Base-by-base conservation (phyloP, 2,888 invertebrate species). In the Calameuta filiformis region DNA sequence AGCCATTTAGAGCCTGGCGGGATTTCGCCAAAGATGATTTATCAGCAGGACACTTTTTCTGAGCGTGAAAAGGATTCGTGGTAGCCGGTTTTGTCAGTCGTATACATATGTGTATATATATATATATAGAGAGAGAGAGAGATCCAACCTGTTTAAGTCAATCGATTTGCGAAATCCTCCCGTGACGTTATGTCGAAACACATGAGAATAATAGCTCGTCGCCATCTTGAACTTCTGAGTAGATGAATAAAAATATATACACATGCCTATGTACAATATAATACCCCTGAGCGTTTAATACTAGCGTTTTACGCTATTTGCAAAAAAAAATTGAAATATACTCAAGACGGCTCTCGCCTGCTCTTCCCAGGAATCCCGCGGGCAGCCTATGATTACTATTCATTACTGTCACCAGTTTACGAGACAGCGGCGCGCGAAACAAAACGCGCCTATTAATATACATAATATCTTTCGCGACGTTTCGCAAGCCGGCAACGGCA, bases 361-460 rank as follows among this genome's bases (percentile, higher is more conserved):
- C 56, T 56, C 56, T 56, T 56, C 56, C 56, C 56, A 23, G 56
- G 56, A 56, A 56, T 56, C 56, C 56, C 56, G 56, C 56, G 56
- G 56, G 76, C 69, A 79, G 75, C 35, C 77, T 80, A 69, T 75
- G 76, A 81, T 81, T 77, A 77, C 75, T 73, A 79, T 74, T 73
- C 77, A 79, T 82, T 79, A 82, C 79, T 76, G 77, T 80, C 75
- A 68, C 69, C 73, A 77, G 56, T 81, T 80, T 81, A 82, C 77
- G 82, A 79, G 79, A 75, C 77, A 75, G 77, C 30, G 40, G 68
- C 73, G 75, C 69, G 75, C 69, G 34, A 76, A 76, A 79, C 76
- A 81, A 83, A 81, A 79, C 68, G 40, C 68, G 34, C 73, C 77
- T 77, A 76, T 79, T 82, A 79, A 79, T 82, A 82, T 75, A 76